phyloP scores from a whole-genome alignment of 2,797 vertebrate genomes.

The Tympanoctomys barrerae region DNA sequence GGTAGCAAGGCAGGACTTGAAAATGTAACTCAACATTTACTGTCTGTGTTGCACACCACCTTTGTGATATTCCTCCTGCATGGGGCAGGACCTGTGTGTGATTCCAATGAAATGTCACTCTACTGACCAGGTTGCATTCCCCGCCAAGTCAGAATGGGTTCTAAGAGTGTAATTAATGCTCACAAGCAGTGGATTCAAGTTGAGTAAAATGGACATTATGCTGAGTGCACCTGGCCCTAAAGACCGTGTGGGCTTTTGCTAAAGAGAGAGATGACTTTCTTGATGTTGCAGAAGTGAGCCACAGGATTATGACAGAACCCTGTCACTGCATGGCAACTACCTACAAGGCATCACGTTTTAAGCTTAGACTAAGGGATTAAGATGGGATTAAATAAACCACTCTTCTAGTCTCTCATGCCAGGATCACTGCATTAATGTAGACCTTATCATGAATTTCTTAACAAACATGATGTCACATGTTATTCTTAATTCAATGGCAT shows the following conservation, averaged over 20 bases:
- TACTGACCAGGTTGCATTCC: background rate
- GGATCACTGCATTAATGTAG: background rate
- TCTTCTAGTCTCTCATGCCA: background rate
- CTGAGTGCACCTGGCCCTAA: too few species aligned
- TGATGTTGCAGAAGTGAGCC: background rate
- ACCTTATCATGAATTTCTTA: background rate
- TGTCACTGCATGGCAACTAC: background rate
- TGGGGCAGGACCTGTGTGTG: background rate
- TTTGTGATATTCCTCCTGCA: background rate
- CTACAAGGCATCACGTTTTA: background rate
- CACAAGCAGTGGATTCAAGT: background rate
- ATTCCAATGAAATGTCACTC: background rate
- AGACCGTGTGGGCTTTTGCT: background rate
- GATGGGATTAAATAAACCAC: background rate
- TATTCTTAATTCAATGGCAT: background rate
- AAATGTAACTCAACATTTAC: background rate
- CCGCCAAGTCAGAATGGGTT: background rate
- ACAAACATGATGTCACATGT: background rate
- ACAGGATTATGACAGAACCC: background rate
- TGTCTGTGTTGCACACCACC: accelerated
- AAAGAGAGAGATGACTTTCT: background rate
- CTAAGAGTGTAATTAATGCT: background rate
- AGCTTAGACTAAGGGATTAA: background rate
- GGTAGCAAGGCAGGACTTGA: background rate
- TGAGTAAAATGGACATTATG: background rate